phyloP scores from a whole-genome alignment of 1,140 invertebrate species.

The Calliphora vicina region DNA sequence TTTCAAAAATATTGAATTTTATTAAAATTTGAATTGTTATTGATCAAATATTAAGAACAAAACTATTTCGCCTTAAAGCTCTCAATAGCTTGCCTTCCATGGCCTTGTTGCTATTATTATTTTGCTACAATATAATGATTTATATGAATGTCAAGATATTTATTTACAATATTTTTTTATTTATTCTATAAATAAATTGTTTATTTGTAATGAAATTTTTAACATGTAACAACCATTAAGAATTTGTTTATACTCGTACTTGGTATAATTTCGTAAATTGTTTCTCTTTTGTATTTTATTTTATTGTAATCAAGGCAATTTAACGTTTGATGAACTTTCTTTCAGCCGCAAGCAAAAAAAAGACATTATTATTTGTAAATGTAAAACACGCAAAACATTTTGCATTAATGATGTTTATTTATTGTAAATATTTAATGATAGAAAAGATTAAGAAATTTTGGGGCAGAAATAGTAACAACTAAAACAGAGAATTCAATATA shows the following conservation, averaged over 20 bases:
- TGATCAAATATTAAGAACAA: too few relatives aligned
- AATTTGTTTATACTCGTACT: not conserved
- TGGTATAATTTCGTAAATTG: not conserved
- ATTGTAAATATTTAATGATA: too few relatives aligned
- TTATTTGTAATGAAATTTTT: not conserved
- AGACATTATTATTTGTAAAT: not conserved
- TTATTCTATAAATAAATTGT: not conserved
- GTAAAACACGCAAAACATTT: not conserved
- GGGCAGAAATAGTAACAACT: too few relatives aligned
- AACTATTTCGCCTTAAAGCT: too few relatives aligned
- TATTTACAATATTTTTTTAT: not conserved
- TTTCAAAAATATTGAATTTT: too few relatives aligned
- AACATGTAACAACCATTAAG: not conserved
- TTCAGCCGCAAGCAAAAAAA: not conserved
- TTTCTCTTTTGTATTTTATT: not conserved
- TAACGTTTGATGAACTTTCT: constrained; percentile 15
- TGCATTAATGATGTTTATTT: too few relatives aligned
- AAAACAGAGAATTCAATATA: too few relatives aligned
- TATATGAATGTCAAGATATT: not conserved
- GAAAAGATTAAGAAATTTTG: too few relatives aligned
- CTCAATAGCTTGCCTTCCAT: not conserved
- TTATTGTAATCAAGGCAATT: not conserved
- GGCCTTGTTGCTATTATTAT: not conserved
- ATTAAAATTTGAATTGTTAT: too few relatives aligned
- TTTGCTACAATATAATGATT: not conserved